A percentile compares a stretch with the other conserved stretches of the same genome.
Conservation (phyloP, 1,140 invertebrate genomes). For the Eumeta japonica region DNA sequence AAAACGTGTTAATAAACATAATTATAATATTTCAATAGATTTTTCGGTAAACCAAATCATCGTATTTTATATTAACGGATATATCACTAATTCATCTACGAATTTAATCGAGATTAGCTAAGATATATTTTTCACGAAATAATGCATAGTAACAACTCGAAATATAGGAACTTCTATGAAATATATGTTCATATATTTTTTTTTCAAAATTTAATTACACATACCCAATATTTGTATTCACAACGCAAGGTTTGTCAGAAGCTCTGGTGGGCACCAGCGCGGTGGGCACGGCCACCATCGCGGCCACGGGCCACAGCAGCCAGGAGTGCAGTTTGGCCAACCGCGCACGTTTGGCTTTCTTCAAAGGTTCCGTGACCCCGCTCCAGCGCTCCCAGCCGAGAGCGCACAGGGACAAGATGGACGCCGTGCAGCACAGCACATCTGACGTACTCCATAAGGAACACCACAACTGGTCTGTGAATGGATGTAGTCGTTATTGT, state of each 20-base stretch:
- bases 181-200: too few species aligned
- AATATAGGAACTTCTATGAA: too few species aligned
- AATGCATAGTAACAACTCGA: too few species aligned
- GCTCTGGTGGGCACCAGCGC: conserved; percentile 27
- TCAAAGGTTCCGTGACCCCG: conserved; percentile 60
- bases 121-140: too few species aligned
- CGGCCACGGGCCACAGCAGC: conserved; percentile 34
- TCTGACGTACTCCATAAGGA: conserved; percentile 63
- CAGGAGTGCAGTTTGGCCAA: conserved; percentile 21
- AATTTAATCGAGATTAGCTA: too few species aligned
- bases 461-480: conserved; percentile 59
- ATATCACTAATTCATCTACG: too few species aligned
- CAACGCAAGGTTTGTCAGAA: conserved; percentile 53
- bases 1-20: too few species aligned
- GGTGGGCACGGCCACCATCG: conserved; percentile 47
- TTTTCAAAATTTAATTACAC: conserved; percentile 5
- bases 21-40: too few species aligned
- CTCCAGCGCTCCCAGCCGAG: conserved; percentile 65
- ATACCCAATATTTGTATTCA: conserved; percentile 61
- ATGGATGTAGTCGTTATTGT: conserved; percentile 10
- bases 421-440: conserved; percentile 66
- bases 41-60: too few species aligned
- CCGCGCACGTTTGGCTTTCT: conserved; percentile 20
- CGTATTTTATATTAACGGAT: too few species aligned
- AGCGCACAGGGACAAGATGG: conserved; percentile 64